Conservation (phyloP, 2,888 invertebrate species). For the Anthophora plumipes region DNA sequence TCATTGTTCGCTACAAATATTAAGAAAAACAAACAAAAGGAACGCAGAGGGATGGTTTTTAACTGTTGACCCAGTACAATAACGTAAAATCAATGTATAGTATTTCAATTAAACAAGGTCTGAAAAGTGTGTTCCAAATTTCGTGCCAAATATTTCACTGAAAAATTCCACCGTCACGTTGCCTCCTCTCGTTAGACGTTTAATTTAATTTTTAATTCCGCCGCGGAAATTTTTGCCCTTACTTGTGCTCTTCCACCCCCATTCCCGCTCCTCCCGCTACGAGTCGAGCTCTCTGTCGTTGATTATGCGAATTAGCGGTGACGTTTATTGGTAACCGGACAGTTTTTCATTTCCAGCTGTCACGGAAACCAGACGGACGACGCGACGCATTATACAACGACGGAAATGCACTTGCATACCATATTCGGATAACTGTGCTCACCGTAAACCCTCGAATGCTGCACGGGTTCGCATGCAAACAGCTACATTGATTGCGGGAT, state of each 20-base stretch:
- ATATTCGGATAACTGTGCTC: slow-evolving; percentile 48
- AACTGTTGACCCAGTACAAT: background rate
- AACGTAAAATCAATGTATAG: background rate
- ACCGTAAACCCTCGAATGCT: slow-evolving; percentile 23
- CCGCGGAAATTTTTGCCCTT: background rate
- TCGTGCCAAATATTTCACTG: background rate
- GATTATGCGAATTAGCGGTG: slow-evolving; percentile 45
- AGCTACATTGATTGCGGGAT: slow-evolving; percentile 48
- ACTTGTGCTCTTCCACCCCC: too few species aligned
- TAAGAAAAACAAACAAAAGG: too few species aligned
- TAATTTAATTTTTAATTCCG: slow-evolving; percentile 31
- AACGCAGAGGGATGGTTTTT: background rate
- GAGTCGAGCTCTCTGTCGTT: background rate
- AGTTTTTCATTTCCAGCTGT: slow-evolving; percentile 42
- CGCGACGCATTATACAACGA: slow-evolving; percentile 7
- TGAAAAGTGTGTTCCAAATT: background rate
- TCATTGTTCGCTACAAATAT: too few species aligned
- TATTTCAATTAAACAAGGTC: slow-evolving; percentile 27
- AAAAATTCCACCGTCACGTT: background rate
- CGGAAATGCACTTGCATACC: slow-evolving; percentile 9
- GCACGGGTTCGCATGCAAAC: slow-evolving; percentile 43
- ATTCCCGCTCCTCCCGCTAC: too few species aligned
- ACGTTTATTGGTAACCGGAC: slow-evolving; percentile 38
- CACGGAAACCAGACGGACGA: slow-evolving; percentile 9
- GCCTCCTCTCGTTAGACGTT: background rate